Conservation (phyloP, 2,797 vertebrate species). For the Paratrypauchen microcephalus region DNA sequence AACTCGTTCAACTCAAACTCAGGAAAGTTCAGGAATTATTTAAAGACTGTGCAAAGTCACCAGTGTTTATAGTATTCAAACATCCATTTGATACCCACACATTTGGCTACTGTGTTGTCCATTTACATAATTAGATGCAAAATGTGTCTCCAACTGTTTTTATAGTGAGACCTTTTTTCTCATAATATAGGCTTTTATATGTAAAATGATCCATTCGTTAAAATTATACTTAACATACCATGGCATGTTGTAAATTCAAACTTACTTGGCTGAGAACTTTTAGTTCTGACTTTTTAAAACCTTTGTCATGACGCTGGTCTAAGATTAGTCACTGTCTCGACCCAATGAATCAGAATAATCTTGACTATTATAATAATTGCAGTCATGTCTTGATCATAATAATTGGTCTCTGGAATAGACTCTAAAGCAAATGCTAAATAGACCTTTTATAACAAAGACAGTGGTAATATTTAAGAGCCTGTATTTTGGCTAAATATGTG, state of each 20-base stretch:
- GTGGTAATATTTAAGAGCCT: too few relatives aligned
- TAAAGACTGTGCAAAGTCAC: too few relatives aligned
- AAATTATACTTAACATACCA: not conserved
- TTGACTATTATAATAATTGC: too few relatives aligned
- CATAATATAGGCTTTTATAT: not conserved
- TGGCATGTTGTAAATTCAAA: not conserved
- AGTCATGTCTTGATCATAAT: too few relatives aligned
- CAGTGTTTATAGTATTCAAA: too few relatives aligned
- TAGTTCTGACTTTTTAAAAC: not conserved
- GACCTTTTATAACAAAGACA: too few relatives aligned
- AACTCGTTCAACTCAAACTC: too few relatives aligned
- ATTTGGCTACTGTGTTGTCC: not conserved
- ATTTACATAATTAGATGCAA: not conserved
- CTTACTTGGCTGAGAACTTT: not conserved
- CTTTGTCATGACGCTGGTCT: not conserved
- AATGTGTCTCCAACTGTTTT: not conserved
- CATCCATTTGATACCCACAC: not conserved
- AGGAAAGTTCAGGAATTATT: too few relatives aligned
- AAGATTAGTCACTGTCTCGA: not conserved
- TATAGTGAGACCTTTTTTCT: not conserved
- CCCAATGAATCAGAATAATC: too few relatives aligned
- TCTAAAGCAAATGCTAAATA: too few relatives aligned
- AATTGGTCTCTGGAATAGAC: too few relatives aligned
- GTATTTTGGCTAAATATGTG: too few relatives aligned
- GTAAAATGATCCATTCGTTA: conserved; percentile 1